Conservation (phyloP, 2,113 vertebrate genomes). For the Petaurus breviceps region DNA sequence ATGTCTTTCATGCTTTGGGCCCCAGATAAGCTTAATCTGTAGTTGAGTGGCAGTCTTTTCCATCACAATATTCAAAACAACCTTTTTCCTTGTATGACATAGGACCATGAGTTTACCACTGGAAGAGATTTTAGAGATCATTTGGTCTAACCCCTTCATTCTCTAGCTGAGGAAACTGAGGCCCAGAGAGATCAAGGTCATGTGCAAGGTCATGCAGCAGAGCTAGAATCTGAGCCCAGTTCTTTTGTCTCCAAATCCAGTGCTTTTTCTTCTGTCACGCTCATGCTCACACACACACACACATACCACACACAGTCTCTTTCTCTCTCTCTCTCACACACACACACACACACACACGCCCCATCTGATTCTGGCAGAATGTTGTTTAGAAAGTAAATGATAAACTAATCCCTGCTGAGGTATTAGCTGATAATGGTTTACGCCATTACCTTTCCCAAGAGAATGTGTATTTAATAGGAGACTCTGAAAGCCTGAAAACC, state of each 20-base stretch:
- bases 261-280: neutral
- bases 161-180: neutral
- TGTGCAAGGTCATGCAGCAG: neutral
- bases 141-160: neutral
- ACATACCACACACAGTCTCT: neutral
- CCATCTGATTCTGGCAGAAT: neutral
- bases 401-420: neutral
- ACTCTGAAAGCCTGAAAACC: neutral
- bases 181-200: neutral
- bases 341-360: neutral
- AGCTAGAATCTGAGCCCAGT: neutral
- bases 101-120: neutral
- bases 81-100: neutral
- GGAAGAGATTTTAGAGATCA: neutral
- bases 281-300: neutral
- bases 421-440: slow-evolving; percentile 3
- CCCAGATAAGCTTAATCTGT: neutral
- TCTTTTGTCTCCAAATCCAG: neutral
- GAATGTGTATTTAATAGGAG: neutral
- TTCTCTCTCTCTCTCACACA: no score
- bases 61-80: neutral
- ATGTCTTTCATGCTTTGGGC: neutral
- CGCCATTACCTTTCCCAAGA: neutral
- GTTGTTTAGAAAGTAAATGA: slow-evolving; percentile 2
- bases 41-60: neutral